Base-by-base conservation (phyloP, 2,113 vertebrate species). In the Noctilio leporinus region DNA sequence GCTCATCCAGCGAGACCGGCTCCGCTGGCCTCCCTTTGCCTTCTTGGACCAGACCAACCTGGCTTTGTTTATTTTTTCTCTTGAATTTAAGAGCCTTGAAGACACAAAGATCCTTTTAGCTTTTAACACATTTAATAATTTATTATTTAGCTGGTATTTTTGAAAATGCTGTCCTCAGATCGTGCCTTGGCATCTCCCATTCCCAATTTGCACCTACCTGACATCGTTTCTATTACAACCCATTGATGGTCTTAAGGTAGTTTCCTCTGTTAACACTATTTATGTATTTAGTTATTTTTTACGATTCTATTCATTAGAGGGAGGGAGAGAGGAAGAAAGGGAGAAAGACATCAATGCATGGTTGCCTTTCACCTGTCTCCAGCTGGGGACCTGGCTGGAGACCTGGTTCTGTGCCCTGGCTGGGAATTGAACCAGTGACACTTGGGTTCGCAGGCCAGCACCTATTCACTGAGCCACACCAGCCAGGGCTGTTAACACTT, bases 111-210 rank as follows among this genome's bases (percentile, higher is more conserved):
- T 96, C 86, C 91, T 95, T 96, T 93, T 97, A 43, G 28, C 95
- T 97, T 97, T 96, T 95, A 97, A 95, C 96, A 95, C 96, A 93
- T 84, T 96, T 97, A 97, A 97, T 97, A 96, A 97, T 97, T 96
- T 94, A 97, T 96, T 96, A 95, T 97, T 96, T 95, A 90, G 95
- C 94, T 96, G 77, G 69, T 89, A 94, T 85, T 94, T 96, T 95
- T 85, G 59, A 75, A 65, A 47, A 26, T 93, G 97, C 96, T 55
- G 69, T 94, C 84, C 96, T 97, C 91, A 67, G 94, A 86, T 92
- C 57, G 20, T 95, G 91, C 62, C 92, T 96, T 53, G 1, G 55
- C 45, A 3, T 28, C 47, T 88, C 89, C 82, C 16, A 1, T 70
- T 96, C 94, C 78, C 55, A 93, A 92, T 82, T 92, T 94, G 47